Percentiles rank a stretch among this genome's conserved stretches.
These are phyloP conservation scores for Scelioninae gen. 1 DNA, from an alignment of 2,888 invertebrate genomes.

Conservation along the genomic window DNA sequence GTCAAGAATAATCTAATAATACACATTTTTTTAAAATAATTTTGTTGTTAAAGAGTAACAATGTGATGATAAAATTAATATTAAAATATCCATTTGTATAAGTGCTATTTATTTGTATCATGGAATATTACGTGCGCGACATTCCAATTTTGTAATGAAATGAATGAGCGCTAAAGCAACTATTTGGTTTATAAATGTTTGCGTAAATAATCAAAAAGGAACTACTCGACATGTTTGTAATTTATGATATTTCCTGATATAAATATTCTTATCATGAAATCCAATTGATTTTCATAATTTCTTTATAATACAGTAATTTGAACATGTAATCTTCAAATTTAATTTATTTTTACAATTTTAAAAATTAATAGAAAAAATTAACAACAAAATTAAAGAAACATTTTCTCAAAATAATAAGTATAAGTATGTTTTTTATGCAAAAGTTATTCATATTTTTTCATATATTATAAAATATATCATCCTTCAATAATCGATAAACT, in stretches of 20 bases:
- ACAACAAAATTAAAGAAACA: no score
- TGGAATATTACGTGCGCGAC: neutral
- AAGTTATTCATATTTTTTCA: no score
- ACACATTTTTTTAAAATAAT: neutral
- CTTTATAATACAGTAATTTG: no score
- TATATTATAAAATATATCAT: no score
- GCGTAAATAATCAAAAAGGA: conserved; percentile 18
- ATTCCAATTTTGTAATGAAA: conserved; percentile 31
- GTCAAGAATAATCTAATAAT: no score
- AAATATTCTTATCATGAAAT: neutral
- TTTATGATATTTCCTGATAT: conserved; percentile 5
- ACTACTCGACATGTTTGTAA: conserved; percentile 16
- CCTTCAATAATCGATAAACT: no score
- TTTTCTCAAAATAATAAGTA: no score
- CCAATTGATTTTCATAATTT: neutral
- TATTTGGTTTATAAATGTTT: conserved; percentile 32
- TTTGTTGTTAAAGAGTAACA: neutral
- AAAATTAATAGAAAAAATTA: no score
- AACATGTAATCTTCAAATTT: no score
- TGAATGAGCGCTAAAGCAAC: neutral
- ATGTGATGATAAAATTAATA: neutral
- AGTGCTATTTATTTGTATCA: conserved; percentile 16
- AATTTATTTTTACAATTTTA: no score
- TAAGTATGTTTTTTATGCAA: no score
- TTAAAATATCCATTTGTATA: conserved; percentile 20